These are phyloP conservation scores for Pipra filicauda DNA, from an alignment of 2,113 vertebrate species.

Conservation along the genomic window DNA sequence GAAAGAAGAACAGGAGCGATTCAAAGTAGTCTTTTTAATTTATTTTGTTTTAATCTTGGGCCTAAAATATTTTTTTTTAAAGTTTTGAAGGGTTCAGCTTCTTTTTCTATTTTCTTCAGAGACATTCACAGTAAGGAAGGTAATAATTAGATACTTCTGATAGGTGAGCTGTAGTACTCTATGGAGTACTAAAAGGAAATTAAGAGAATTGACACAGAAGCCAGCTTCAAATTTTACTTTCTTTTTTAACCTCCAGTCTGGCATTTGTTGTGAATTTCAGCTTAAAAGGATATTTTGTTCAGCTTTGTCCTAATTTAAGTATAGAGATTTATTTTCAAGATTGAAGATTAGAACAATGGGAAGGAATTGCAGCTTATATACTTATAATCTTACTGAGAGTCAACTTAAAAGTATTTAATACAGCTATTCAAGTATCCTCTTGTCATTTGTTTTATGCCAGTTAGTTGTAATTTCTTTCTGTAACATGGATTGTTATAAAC, in stretches of 20 bases:
- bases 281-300: not conserved
- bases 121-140: constrained; percentile 56
- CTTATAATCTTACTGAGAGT: not conserved
- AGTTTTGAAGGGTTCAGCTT: constrained; percentile 59
- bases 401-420: constrained; percentile 27
- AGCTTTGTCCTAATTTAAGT: constrained; percentile 12
- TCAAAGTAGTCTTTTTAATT: not conserved
- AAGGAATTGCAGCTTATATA: not conserved
- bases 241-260: not conserved
- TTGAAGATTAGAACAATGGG: constrained; percentile 12
- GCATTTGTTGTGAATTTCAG: not conserved
- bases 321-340: not conserved
- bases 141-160: not conserved
- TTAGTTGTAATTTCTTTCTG: constrained; percentile 42
- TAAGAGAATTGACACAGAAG: not conserved
- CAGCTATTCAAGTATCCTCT: not conserved
- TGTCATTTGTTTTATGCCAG: constrained; percentile 3
- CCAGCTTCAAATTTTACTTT: not conserved
- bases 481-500: not conserved
- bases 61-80: constrained; percentile 37
- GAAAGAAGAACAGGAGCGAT: not conserved
- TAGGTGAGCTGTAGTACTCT: constrained; percentile 53
- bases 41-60: not conserved
- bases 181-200: constrained; percentile 35
- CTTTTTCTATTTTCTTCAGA: constrained; percentile 64